Percentiles rank a stretch among this genome's conserved stretches.
Conservation (phyloP, 2,797 vertebrate species). For the Pseudochaenichthys georgianus region DNA sequence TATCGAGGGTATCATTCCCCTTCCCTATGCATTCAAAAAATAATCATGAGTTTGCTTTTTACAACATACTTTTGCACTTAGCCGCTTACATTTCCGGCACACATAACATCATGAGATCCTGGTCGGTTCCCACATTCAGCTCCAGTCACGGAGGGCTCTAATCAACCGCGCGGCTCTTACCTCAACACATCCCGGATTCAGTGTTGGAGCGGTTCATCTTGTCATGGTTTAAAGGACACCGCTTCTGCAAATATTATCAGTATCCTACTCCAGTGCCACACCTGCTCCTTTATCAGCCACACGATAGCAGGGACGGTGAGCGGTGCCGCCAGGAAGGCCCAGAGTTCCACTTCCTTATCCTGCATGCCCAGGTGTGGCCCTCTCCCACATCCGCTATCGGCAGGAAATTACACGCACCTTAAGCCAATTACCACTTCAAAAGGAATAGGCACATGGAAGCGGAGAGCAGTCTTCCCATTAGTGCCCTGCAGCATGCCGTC, state of each 20-base stretch:
- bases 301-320: constrained; percentile 60
- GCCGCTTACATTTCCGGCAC: constrained; percentile 11
- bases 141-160: constrained; percentile 39
- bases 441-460: constrained; percentile 62
- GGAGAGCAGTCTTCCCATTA: constrained; percentile 66
- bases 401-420: constrained; percentile 81
- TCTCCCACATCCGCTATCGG: constrained; percentile 72
- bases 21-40: constrained; percentile 20
- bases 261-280: constrained; percentile 66
- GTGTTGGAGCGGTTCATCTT: constrained; percentile 58
- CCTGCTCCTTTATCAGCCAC: constrained; percentile 76
- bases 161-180: constrained; percentile 60
- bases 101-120: constrained; percentile 19
- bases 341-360: constrained; percentile 77
- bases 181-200: constrained; percentile 57
- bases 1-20: constrained; percentile 27
- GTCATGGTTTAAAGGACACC: constrained; percentile 63
- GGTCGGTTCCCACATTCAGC: constrained; percentile 45
- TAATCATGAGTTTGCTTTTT: constrained; percentile 21
- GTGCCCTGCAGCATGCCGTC: constrained; percentile 60
- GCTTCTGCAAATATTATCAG: constrained; percentile 70
- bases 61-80: constrained; percentile 10
- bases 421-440: constrained; percentile 82
- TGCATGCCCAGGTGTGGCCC: constrained; percentile 73
- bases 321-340: constrained; percentile 53